These are phyloP conservation scores for Drosophila nebulosa DNA, from an alignment of 1,140 invertebrate genomes.

Conservation along the genomic window DNA sequence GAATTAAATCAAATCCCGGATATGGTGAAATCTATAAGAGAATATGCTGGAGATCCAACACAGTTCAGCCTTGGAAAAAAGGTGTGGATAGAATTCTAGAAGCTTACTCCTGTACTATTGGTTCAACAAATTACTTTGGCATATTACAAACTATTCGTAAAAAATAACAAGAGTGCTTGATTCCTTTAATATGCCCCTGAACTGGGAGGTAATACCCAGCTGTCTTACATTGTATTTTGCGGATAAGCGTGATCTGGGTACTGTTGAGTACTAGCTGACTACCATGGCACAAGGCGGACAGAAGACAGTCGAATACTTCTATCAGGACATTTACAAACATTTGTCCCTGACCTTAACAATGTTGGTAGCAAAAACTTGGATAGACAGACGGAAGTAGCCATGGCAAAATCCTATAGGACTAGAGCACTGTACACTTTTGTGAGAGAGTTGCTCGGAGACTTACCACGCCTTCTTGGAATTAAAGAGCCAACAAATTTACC, in stretches of 20 bases:
- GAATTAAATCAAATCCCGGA: too few relatives aligned
- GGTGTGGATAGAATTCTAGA: too few relatives aligned
- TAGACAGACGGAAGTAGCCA: neutral
- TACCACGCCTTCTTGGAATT: constrained; percentile 6
- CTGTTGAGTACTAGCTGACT: constrained; percentile 40
- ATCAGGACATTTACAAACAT: constrained; percentile 34
- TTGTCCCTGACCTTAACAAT: constrained; percentile 41
- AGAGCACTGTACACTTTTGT: constrained; percentile 27
- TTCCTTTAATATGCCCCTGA: constrained; percentile 28
- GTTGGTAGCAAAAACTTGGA: constrained; percentile 21
- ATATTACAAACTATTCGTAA: constrained; percentile 26
- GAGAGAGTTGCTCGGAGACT: constrained; percentile 7
- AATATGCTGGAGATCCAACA: too few relatives aligned
- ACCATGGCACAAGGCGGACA: constrained; percentile 4
- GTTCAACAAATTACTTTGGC: constrained; percentile 39
- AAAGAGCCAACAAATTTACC: constrained; percentile 26
- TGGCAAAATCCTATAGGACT: constrained; percentile 28
- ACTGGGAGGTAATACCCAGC: constrained; percentile 21
- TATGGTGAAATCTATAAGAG: too few relatives aligned
- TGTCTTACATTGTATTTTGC: constrained; percentile 31
- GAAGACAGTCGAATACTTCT: constrained; percentile 27
- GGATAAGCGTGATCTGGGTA: constrained; percentile 27
- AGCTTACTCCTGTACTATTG: too few relatives aligned
- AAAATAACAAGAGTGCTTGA: constrained; percentile 35
- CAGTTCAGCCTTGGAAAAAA: too few relatives aligned